Base-by-base conservation (phyloP, 1,140 invertebrate genomes). In the Spodoptera litura region DNA sequence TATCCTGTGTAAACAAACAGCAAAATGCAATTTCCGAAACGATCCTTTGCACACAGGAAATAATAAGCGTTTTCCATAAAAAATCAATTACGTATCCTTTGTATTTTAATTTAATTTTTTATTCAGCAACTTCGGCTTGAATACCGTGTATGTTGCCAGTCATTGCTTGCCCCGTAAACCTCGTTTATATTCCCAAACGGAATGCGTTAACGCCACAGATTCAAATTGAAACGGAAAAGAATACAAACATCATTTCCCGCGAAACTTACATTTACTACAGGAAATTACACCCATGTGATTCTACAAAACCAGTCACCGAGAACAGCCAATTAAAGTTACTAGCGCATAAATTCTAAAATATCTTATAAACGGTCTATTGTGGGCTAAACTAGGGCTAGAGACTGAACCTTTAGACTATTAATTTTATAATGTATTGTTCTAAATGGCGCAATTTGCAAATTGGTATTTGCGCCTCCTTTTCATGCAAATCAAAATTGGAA, bases 141-240 rank as follows among this genome's bases (percentile, higher is more conserved):
- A 12, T 3, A 20, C 31, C 61, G 44, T 44, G 20, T 15, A 64
- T 64, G 61, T 38, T 64, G 35, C 31, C 12, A 64, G 35, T 66
- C 62, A 66, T 49, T 66, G 38, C 20, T 66, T 44, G 2, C 9
- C 31, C 31, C n/a, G 35, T 38, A 62, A n/a, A 38, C 59, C 59
- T 49, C 13, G 20, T 66, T 66, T 66, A 44, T 3, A 66, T 49
- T 66, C 15, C 8, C 4, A 49, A 66, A 51, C 38, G 38, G 62
- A 66, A 66, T 66, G 38, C 15, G 62, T 66, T 20, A 66, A 66
- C 38, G 11, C n/a, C 62, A 35, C 62, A 49, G 49, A 66, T 49
- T 49, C 11, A 66, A 66, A 66, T 15, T 15, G n/a, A 20, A 66
- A 66, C 38, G 62, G 15, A 49, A 49, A 66, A 66, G 15, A 66